Evolutionary conservation across 2,113 vertebrate species (phyloP).

Genomic region (Rhinogobius similis): DNA sequence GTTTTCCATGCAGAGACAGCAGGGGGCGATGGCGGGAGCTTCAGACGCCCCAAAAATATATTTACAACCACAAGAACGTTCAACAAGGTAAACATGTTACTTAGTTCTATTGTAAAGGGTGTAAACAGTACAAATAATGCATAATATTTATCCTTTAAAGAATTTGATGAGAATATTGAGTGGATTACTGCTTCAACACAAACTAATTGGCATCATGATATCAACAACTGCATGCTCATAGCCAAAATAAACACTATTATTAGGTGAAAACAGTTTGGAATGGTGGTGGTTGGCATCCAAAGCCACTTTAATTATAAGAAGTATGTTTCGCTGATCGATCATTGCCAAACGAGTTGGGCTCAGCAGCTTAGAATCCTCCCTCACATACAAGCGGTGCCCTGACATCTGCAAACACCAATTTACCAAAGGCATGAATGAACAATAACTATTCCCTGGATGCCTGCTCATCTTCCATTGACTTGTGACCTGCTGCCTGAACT

Average conservation of each 20-base stretch:
- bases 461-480: conserved; percentile 28
- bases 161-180: too few species aligned
- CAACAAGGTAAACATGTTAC: too few species aligned
- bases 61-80: too few species aligned
- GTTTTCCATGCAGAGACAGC: too few species aligned
- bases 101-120: too few species aligned
- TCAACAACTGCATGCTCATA: too few species aligned
- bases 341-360: not conserved
- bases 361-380: not conserved
- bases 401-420: conserved; percentile 33
- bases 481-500: conserved; percentile 52
- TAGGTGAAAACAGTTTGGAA: not conserved
- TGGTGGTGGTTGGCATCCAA: not conserved
- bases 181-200: not conserved
- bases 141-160: too few species aligned
- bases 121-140: too few species aligned
- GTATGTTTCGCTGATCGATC: not conserved
- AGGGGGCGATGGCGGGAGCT: too few species aligned
- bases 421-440: conserved; percentile 25
- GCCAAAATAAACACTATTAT: too few species aligned
- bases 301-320: not conserved
- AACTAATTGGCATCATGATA: not conserved
- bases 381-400: not conserved
- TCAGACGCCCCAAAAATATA: too few species aligned
- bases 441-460: conserved; percentile 26